Conservation (phyloP, 2,113 vertebrate species). For the Amazona guildingii region DNA sequence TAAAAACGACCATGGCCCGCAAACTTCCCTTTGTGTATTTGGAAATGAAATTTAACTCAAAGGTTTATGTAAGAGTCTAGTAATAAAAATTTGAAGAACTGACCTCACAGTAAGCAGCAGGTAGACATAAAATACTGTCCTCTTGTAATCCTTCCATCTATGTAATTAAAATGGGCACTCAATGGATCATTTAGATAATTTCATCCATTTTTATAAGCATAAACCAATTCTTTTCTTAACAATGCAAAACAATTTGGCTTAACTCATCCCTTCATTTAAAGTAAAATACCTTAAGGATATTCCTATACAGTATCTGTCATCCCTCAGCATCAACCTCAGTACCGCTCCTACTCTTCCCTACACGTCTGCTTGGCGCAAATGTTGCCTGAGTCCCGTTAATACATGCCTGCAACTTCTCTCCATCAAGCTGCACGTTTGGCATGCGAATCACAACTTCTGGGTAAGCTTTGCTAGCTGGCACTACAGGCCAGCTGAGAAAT, state of each 20-base stretch:
- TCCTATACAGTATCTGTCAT: conserved; percentile 74
- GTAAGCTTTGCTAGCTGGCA: conserved; percentile 50
- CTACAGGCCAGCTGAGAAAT: conserved; percentile 55
- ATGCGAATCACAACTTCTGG: conserved; percentile 59
- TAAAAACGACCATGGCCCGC: conserved; percentile 83
- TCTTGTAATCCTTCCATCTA: conserved; percentile 99
- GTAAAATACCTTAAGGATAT: conserved; percentile 78
- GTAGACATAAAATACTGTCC: conserved; percentile 98
- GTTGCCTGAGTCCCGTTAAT: conserved; percentile 64
- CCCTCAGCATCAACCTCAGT: conserved; percentile 70
- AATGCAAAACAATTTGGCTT: conserved; percentile 83
- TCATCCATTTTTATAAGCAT: conserved; percentile 94
- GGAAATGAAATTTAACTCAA: conserved; percentile 87
- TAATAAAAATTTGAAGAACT: conserved; percentile 99
- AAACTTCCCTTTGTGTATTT: conserved; percentile 84
- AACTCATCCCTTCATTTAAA: conserved; percentile 80
- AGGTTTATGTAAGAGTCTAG: conserved; percentile 87
- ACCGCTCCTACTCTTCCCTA: conserved; percentile 63
- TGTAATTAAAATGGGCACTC: conserved; percentile 99
- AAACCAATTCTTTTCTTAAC: conserved; percentile 88
- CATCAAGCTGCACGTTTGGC: conserved; percentile 50
- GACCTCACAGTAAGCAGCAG: conserved; percentile 98
- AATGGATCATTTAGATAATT: conserved; percentile 94
- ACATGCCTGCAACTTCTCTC: conserved; percentile 61
- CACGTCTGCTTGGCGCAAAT: background rate